phyloP scores from a whole-genome alignment of 2,888 invertebrate species.

The Pseudolycoriella hygida region DNA sequence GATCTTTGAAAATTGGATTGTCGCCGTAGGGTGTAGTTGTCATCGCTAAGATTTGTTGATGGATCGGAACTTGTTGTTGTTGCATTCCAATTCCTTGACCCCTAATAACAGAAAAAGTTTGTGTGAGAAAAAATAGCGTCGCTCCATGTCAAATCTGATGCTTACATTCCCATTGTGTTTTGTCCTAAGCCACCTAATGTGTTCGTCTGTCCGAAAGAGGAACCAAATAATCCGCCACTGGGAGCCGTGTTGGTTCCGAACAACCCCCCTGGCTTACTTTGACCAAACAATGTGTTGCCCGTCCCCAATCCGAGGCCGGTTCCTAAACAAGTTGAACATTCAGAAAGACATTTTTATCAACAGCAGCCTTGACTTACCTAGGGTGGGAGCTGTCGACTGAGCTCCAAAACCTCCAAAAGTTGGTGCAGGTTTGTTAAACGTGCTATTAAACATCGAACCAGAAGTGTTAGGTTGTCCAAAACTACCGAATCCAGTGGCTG shows the following conservation, averaged over 20 bases:
- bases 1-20: slow-evolving; percentile 64
- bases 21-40: slow-evolving; percentile 76
- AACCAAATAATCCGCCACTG: slow-evolving; percentile 29
- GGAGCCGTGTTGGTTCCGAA: slow-evolving; percentile 32
- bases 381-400: slow-evolving; percentile 20
- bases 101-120: too few relatives aligned
- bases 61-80: slow-evolving; percentile 32
- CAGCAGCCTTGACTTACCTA: too few relatives aligned
- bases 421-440: slow-evolving; percentile 28
- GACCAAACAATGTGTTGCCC: slow-evolving; percentile 28
- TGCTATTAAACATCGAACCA: slow-evolving; percentile 22
- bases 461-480: slow-evolving; percentile 21
- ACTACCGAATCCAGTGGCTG: slow-evolving; percentile 27
- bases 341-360: too few relatives aligned
- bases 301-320: slow-evolving; percentile 11
- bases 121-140: too few relatives aligned
- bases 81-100: background rate
- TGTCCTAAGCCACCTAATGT: slow-evolving; percentile 14
- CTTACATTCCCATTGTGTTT: slow-evolving; percentile 7
- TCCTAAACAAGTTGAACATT: slow-evolving; percentile 11
- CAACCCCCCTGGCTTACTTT: slow-evolving; percentile 32
- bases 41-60: slow-evolving; percentile 56
- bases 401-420: slow-evolving; percentile 38
- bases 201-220: slow-evolving; percentile 18
- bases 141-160: too few relatives aligned